phyloP scores from a whole-genome alignment of 2,888 invertebrate genomes.

The Epinotia demarniana region DNA sequence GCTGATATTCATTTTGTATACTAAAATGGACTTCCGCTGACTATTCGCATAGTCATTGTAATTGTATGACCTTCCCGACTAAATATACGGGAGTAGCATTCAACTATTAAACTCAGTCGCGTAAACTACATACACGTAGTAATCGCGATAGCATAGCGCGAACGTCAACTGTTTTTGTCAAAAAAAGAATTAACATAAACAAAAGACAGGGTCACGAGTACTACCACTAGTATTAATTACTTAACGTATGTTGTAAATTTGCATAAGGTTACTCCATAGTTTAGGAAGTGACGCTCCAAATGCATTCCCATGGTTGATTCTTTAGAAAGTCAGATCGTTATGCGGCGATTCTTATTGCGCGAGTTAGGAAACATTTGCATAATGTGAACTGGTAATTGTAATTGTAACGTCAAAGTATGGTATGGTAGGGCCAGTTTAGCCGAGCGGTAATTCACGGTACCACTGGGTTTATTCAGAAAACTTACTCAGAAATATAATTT shows the following conservation, averaged over 20 bases:
- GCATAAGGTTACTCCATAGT: constrained; percentile 28
- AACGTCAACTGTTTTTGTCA: too few relatives aligned
- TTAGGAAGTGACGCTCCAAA: constrained; percentile 35
- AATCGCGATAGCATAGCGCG: too few relatives aligned
- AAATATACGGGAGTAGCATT: not conserved
- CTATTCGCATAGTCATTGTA: constrained; percentile 1
- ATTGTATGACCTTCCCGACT: not conserved
- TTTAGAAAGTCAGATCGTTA: constrained; percentile 33
- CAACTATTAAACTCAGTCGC: not conserved
- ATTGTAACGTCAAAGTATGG: not conserved
- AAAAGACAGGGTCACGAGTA: too few relatives aligned
- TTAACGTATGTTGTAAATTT: constrained; percentile 27
- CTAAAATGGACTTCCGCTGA: constrained; percentile 10
- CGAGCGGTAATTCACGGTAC: too few relatives aligned
- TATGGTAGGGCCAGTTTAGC: not conserved
- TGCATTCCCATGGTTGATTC: constrained; percentile 16
- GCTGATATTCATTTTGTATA: not conserved
- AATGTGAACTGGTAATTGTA: not conserved
- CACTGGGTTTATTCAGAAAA: too few relatives aligned
- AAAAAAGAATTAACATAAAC: too few relatives aligned
- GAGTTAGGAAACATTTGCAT: not conserved
- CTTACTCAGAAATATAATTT: too few relatives aligned
- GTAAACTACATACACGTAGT: not conserved
- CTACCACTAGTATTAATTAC: not conserved
- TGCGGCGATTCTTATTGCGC: constrained; percentile 11